Conservation (phyloP, 2,113 vertebrate genomes). For the Monopterus albus region DNA sequence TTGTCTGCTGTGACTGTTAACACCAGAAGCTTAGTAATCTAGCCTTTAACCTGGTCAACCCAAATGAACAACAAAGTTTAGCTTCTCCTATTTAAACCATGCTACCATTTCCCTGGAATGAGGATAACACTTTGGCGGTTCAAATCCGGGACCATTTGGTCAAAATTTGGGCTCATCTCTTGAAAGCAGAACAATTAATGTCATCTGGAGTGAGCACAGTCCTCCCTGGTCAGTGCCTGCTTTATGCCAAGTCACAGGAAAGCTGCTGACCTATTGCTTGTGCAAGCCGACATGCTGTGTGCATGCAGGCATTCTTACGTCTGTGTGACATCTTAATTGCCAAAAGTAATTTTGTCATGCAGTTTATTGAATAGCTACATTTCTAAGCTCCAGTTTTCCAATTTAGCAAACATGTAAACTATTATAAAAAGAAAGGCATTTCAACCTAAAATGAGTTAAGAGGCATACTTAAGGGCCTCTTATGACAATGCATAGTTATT, state of each 20-base stretch:
- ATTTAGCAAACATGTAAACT: conserved; percentile 48
- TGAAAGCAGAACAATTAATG: conserved; percentile 14
- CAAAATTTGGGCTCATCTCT: conserved; percentile 23
- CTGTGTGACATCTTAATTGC: conserved; percentile 48
- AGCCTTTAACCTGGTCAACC: conserved; percentile 20
- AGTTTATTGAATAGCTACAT: conserved; percentile 26
- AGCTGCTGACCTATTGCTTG: conserved; percentile 52
- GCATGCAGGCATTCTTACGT: conserved; percentile 54
- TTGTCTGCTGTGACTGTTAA: conserved; percentile 20
- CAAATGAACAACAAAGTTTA: background rate
- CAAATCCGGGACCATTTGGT: conserved; percentile 30
- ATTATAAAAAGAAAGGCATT: conserved; percentile 67
- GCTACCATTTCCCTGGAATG: conserved; percentile 31
- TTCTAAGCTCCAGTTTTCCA: conserved; percentile 32
- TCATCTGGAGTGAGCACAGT: conserved; percentile 5
- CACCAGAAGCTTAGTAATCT: conserved; percentile 4
- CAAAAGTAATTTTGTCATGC: conserved; percentile 53
- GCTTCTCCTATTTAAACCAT: conserved; percentile 7
- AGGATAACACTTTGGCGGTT: conserved; percentile 41
- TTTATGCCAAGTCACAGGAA: conserved; percentile 35
- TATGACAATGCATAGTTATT: conserved; percentile 72
- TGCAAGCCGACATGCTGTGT: conserved; percentile 50
- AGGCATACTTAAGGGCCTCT: conserved; percentile 67
- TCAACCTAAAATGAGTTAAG: conserved; percentile 66
- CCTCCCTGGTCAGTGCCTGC: background rate